phyloP scores from a whole-genome alignment of 2,888 invertebrate genomes.

The Unio delphinus region DNA sequence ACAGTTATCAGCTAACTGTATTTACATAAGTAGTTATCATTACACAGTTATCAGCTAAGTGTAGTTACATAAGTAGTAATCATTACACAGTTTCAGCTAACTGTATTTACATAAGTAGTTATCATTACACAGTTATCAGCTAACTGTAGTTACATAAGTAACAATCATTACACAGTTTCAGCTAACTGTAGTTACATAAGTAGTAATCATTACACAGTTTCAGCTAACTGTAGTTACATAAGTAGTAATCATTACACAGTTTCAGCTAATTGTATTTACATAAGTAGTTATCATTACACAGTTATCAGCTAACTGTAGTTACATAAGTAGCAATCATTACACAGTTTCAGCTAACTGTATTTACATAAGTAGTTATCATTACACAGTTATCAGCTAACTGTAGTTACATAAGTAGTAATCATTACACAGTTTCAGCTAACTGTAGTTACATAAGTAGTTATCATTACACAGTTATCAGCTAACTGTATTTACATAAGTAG shows the following conservation, averaged over 20 bases:
- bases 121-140: no score
- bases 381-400: conserved; percentile 75
- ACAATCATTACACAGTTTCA: conserved; percentile 74
- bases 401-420: conserved; percentile 78
- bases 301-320: conserved; percentile 67
- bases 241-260: conserved; percentile 80
- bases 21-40: no score
- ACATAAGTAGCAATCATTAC: conserved; percentile 82
- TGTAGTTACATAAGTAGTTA: conserved; percentile 76
- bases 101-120: no score
- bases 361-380: conserved; percentile 79
- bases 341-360: conserved; percentile 69
- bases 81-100: no score
- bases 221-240: conserved; percentile 73
- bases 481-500: conserved; percentile 75
- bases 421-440: conserved; percentile 76
- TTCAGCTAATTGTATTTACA: conserved; percentile 69
- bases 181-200: conserved; percentile 73
- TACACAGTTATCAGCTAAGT: no score
- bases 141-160: no score
- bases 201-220: conserved; percentile 80
- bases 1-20: no score
- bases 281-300: conserved; percentile 82
- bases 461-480: conserved; percentile 78
- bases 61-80: no score